Base-by-base conservation (phyloP, 2,797 vertebrate species). In the Pseudomugil tenellus region DNA sequence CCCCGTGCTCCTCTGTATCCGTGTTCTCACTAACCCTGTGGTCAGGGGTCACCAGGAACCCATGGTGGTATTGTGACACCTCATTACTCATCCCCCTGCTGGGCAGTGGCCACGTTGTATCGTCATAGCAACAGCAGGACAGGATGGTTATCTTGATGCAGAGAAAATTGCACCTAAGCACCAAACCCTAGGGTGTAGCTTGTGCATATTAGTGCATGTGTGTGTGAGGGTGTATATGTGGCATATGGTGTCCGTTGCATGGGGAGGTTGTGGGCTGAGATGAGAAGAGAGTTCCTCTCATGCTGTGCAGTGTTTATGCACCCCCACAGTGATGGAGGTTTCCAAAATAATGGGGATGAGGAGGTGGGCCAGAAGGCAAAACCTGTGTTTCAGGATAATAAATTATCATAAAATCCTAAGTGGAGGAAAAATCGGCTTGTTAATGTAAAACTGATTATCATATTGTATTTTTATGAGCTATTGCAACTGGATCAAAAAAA, bases 191-290 rank as follows among this genome's bases (percentile, higher is more conserved):
- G 74, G 72, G 72, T 84, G 77, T 39, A 76, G 67, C 57, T 29
- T 67, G 54, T 58, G 67, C 61, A 54, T 58, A 21, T 70, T 26
- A 74, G 58, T 69, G 68, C 63, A 31, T 60, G 63, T 62, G 63
- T 62, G 35, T 56, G 53, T 52, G 61, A 48, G 48, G 56, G 56
- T 56, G 65, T 69, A 39, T 54, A 32, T 61, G 58, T 60, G 43
- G 61, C 89, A 91, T 91, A 91, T 91, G 89, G 91, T 77, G 77
- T 83, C 60, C 63, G 25, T 80, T 71, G 60, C 80, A 76, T 83
- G 79, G 60, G 83, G 79, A 81, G 77, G 43, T 46, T 60, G 79
- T 77, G 79, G 81, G 83, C 78, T 52, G 68, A 67, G 76, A 82
- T 59, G 86, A 85, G 81, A 70, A 54, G 74, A 88, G 76, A 76